A percentile compares a stretch with the other conserved stretches of the same genome.
Conservation (phyloP, 1,140 invertebrate genomes). For the Conopomorpha cramerella region DNA sequence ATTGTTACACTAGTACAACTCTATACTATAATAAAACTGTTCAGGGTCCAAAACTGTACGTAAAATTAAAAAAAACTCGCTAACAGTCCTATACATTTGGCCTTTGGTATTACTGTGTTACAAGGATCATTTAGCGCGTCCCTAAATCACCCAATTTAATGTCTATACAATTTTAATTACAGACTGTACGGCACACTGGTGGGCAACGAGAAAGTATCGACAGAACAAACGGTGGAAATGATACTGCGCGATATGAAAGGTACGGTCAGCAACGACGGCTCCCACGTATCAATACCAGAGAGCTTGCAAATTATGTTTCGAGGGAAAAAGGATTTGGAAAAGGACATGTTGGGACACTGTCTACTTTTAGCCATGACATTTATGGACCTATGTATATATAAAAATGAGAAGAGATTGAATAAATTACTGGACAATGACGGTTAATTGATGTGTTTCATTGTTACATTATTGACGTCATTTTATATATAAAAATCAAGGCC, state of each 20-base stretch:
- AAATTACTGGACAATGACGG: no score
- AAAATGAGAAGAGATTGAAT: conserved; percentile 28
- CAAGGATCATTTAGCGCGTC: no score
- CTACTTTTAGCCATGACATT: conserved; percentile 44
- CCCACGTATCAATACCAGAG: conserved; percentile 22
- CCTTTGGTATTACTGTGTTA: no score
- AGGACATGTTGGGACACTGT: conserved; percentile 46
- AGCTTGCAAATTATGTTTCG: conserved; percentile 21
- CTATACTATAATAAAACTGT: no score
- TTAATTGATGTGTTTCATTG: no score
- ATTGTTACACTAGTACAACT: no score
- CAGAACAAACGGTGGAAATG: conserved; percentile 41
- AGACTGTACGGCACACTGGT: conserved; percentile 50
- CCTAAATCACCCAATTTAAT: no score
- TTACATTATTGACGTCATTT: no score
- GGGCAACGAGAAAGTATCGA: conserved; percentile 47
- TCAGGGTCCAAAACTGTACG: no score
- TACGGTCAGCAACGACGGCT: conserved; percentile 11
- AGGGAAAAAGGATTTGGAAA: conserved; percentile 29
- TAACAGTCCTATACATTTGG: no score
- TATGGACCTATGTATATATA: conserved; percentile 51
- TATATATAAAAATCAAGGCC: no score
- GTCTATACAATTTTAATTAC: conserved; percentile 4
- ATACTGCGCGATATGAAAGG: conserved; percentile 16
- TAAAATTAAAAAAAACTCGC: no score